Base-by-base conservation (phyloP, 1,140 invertebrate species). In the Neomicropteryx cornuta region DNA sequence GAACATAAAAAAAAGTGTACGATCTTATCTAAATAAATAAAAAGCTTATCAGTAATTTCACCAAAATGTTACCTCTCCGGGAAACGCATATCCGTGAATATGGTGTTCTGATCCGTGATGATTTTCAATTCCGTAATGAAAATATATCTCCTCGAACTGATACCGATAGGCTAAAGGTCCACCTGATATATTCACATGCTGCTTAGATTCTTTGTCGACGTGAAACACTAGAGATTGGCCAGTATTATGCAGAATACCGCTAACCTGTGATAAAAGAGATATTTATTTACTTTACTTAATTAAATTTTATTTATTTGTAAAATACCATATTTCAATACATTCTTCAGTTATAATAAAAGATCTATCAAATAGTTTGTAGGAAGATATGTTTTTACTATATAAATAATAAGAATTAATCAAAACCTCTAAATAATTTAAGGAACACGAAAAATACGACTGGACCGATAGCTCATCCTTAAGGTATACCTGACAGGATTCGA, bases 141-240 rank as follows among this genome's bases (percentile, higher is more conserved):
- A 87, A 59, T 93, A 91, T 50, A 97, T 87, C 58, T 93, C 87
- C 55, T 91, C 85, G 48, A 93, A 90, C 60, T 91, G 86, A 60
- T 94, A 97, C 31, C 82, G 75, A 66, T 98, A 98, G 10, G 91
- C 90, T 10, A 96, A 72, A 0, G 94, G 94, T 0, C 94, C 94
- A 8, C 90, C 88, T n/a, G 85, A 89, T 47, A 97, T 92, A 65
- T 92, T 93, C 14, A 93, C 81, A 42, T 83, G 83, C 44, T 81
- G 76, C 53, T 84, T 84, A 13, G 76, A 78, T 49, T 87, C 84
- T 52, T 85, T 87, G 55, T 95, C 88, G 6, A 90, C 79, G 29
- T 83, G 76, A 60, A 97, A 87, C 23, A 94, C 81, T 27, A 97
- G 72, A 24, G 90, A 89, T 56, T 92, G 89, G 2, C 88, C 89